Percentiles rank a stretch among this genome's conserved stretches.
Conservation (phyloP, 2,888 invertebrate genomes). For the Caenorhabditis sp. region DNA sequence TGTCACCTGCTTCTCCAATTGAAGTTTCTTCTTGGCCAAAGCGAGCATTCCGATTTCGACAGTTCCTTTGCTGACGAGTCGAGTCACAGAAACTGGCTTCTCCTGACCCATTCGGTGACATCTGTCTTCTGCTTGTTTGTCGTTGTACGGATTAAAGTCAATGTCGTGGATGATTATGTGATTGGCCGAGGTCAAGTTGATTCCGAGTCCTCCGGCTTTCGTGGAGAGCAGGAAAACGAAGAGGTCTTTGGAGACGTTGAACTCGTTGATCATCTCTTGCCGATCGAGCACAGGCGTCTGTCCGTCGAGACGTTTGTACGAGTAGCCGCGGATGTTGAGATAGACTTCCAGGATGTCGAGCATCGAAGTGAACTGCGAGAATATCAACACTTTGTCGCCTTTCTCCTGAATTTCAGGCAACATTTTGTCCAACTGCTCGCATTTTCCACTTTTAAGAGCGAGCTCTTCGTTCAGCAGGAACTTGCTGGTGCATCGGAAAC, state of each 20-base stretch:
- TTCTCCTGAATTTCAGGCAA: slow-evolving; percentile 82
- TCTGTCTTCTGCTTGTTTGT: slow-evolving; percentile 92
- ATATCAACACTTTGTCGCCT: slow-evolving; percentile 87
- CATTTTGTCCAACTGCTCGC: slow-evolving; percentile 86
- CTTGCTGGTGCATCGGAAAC: slow-evolving; percentile 79
- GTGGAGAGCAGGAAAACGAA: slow-evolving; percentile 74
- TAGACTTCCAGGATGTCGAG: slow-evolving; percentile 93
- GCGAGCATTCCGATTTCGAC: slow-evolving; percentile 86
- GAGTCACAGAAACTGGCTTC: slow-evolving; percentile 86
- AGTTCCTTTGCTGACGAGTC: slow-evolving; percentile 86
- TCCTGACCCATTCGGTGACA: slow-evolving; percentile 76
- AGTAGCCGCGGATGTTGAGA: slow-evolving; percentile 85
- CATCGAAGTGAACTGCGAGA: slow-evolving; percentile 97
- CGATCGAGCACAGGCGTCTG: slow-evolving; percentile 90
- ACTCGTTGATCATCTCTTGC: slow-evolving; percentile 91
- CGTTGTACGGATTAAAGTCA: slow-evolving; percentile 98
- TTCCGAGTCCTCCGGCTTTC: slow-evolving; percentile 93
- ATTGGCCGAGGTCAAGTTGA: slow-evolving; percentile 94
- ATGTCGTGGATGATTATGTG: slow-evolving; percentile 96
- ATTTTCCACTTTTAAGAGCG: slow-evolving; percentile 90
- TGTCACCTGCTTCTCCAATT: slow-evolving; percentile 89
- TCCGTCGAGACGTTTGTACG: slow-evolving; percentile 90
- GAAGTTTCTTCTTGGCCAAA: slow-evolving; percentile 91
- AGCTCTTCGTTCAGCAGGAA: slow-evolving; percentile 80
- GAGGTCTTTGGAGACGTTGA: slow-evolving; percentile 83